These are phyloP conservation scores for Bibio marci DNA, from an alignment of 2,888 invertebrate species.

Conservation along the genomic window DNA sequence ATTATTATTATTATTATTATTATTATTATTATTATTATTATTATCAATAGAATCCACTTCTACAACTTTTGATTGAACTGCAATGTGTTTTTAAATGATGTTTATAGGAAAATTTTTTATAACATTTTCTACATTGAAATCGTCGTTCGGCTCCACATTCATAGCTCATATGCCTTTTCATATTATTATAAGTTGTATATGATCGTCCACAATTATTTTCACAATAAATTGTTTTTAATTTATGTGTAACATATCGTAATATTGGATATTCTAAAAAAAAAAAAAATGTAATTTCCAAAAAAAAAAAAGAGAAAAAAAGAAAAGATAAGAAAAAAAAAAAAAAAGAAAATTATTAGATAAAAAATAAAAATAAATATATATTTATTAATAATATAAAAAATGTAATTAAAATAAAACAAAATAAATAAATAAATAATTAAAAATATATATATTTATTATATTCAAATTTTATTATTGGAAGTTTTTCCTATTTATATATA, in stretches of 20 bases:
- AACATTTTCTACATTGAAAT: constrained; percentile 19
- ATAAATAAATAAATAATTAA: no score
- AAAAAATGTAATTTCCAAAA: background rate
- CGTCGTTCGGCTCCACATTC: constrained; percentile 20
- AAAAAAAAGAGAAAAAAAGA: no score
- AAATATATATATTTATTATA: no score
- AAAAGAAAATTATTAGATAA: no score
- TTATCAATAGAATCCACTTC: background rate
- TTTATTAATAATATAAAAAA: no score
- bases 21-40: no score
- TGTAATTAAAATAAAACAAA: no score
- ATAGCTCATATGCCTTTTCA: constrained; percentile 19
- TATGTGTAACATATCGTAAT: background rate
- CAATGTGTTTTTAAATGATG: constrained; percentile 20
- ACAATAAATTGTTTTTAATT: constrained; percentile 10
- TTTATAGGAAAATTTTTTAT: constrained; percentile 22
- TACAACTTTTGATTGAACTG: background rate
- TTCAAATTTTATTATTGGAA: no score
- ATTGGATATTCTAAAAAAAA: background rate
- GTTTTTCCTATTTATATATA: no score
- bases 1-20: no score
- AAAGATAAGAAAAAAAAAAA: no score
- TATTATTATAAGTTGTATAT: constrained; percentile 18
- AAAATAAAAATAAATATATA: no score
- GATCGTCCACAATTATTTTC: constrained; percentile 30